A percentile compares a stretch with the other conserved stretches of the same genome.
Evolutionary conservation across 2,113 vertebrate genomes (phyloP).

Genomic region (Barnardius zonarius): DNA sequence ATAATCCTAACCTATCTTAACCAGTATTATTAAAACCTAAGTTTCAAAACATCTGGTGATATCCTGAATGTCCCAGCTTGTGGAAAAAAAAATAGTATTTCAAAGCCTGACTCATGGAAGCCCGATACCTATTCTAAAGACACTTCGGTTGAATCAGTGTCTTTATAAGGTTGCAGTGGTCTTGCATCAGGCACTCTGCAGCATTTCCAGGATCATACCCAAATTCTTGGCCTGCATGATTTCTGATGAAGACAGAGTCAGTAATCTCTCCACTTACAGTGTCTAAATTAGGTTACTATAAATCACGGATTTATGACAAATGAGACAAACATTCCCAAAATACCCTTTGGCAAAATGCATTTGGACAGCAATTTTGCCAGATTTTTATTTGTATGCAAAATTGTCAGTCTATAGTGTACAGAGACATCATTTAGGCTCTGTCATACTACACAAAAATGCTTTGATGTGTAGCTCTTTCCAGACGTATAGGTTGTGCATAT

Average conservation of each 20-base stretch:
- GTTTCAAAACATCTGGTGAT: not conserved
- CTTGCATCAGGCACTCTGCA: not conserved
- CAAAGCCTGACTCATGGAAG: not conserved
- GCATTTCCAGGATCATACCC: not conserved
- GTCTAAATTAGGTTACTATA: constrained; percentile 49
- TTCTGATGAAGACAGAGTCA: constrained; percentile 24
- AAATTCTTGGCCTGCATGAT: not conserved
- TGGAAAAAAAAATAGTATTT: not conserved
- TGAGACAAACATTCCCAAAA: constrained; percentile 42
- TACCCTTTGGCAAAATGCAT: constrained; percentile 53
- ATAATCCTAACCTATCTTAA: not conserved
- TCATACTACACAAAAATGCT: not conserved
- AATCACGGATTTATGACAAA: constrained; percentile 44
- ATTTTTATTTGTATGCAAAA: constrained; percentile 56
- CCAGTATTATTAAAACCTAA: not conserved
- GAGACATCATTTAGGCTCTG: constrained; percentile 33
- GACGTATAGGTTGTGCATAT: not conserved
- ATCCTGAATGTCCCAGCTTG: not conserved
- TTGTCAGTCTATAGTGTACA: constrained; percentile 13
- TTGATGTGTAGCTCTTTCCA: not conserved
- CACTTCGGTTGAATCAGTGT: not conserved
- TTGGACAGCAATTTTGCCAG: constrained; percentile 32
- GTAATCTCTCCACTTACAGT: constrained; percentile 22
- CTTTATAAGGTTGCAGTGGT: not conserved
- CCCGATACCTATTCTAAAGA: not conserved